Percentiles rank a stretch among this genome's conserved stretches.
Evolutionary conservation across 2,888 invertebrate genomes (phyloP).

Genomic region (Cataglyphis altisquamis): DNA sequence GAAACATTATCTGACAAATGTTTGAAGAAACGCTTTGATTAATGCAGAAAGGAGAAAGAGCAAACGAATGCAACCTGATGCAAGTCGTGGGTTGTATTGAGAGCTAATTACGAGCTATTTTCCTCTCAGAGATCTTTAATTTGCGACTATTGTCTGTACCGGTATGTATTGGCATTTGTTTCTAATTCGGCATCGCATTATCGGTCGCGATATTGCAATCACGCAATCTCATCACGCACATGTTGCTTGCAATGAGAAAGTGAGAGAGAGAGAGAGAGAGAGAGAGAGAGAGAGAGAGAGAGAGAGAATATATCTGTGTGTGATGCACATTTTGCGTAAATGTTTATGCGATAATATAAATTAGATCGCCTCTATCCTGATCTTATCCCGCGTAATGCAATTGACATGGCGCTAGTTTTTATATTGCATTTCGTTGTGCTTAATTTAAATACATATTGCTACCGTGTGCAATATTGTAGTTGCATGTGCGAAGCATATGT

Average conservation of each 20-base stretch:
- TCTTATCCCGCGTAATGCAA: not conserved
- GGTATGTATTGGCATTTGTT: not conserved
- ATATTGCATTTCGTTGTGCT: constrained; percentile 9
- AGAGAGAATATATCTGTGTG: not conserved
- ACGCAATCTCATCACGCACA: constrained; percentile 14
- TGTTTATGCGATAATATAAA: constrained; percentile 3
- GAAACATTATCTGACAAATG: not conserved
- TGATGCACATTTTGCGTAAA: not conserved
- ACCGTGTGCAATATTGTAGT: not conserved
- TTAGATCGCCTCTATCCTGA: not conserved
- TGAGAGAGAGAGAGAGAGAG: no score
- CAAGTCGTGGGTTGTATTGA: not conserved
- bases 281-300: not conserved
- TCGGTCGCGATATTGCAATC: constrained; percentile 11
- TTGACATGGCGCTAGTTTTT: not conserved
- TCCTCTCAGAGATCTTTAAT: constrained; percentile 15
- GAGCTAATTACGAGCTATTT: constrained; percentile 19
- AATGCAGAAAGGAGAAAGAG: not conserved
- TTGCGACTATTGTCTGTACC: constrained; percentile 7
- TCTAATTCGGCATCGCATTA: constrained; percentile 16
- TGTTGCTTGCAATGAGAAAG: not conserved
- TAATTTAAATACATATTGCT: not conserved
- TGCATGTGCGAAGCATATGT: not conserved
- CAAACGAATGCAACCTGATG: not conserved
- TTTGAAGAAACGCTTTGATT: not conserved